These are phyloP conservation scores for Asobara japonica DNA, from an alignment of 1,140 invertebrate genomes.

Conservation along the genomic window DNA sequence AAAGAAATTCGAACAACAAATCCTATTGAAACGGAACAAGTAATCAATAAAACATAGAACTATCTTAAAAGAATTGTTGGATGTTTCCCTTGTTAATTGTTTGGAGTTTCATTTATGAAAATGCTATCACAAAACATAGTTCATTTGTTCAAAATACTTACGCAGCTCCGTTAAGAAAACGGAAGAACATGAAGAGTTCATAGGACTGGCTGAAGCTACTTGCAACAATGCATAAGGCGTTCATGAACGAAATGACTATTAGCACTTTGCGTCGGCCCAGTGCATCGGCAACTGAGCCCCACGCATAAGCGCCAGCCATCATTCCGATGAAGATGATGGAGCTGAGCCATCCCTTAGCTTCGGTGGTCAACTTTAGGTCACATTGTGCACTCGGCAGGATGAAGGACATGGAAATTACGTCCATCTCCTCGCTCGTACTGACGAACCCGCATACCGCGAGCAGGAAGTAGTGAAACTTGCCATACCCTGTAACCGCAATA, in stretches of 20 bases:
- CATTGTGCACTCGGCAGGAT: slow-evolving; percentile 92
- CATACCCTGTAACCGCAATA: slow-evolving; percentile 86
- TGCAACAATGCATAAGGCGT: slow-evolving; percentile 86
- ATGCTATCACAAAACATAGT: too few relatives aligned
- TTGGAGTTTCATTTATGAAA: too few relatives aligned
- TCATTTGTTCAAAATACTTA: slow-evolving; percentile 79
- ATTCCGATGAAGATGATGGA: slow-evolving; percentile 89
- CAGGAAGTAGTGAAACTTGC: slow-evolving; percentile 89
- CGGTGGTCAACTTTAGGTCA: slow-evolving; percentile 86
- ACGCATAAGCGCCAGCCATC: slow-evolving; percentile 92
- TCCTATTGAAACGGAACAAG: too few relatives aligned
- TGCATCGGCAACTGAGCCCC: slow-evolving; percentile 90
- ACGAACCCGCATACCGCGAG: slow-evolving; percentile 91
- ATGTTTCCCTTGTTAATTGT: too few relatives aligned
- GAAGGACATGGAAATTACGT: slow-evolving; percentile 94
- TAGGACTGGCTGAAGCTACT: slow-evolving; percentile 89
- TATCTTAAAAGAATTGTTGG: too few relatives aligned
- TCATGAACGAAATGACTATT: slow-evolving; percentile 88
- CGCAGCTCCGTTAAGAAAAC: slow-evolving; percentile 92
- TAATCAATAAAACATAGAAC: too few relatives aligned
- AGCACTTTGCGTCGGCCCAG: slow-evolving; percentile 85
- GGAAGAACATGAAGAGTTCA: slow-evolving; percentile 86
- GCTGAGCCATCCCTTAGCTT: slow-evolving; percentile 89
- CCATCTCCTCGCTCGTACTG: slow-evolving; percentile 94
- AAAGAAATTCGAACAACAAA: too few relatives aligned